phyloP scores from a whole-genome alignment of 2,888 invertebrate genomes.

The Ornithoptera alexandrae region DNA sequence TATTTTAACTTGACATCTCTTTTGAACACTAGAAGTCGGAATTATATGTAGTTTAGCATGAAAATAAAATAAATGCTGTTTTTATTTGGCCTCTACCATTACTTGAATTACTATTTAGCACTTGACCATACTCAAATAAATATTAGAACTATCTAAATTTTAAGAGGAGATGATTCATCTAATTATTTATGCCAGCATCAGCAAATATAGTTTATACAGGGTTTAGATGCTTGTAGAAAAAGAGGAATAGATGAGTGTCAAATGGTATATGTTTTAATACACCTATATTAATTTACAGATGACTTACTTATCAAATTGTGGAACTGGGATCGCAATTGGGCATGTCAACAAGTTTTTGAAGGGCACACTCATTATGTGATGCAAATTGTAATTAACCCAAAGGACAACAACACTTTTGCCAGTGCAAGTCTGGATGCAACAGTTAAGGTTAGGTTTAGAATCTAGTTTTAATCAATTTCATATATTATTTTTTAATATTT shows the following conservation, averaged over 20 bases:
- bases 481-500: not conserved
- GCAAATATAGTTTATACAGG: no score
- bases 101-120: no score
- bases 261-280: no score
- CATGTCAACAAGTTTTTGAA: constrained; percentile 98
- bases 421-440: constrained; percentile 99
- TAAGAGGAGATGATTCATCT: no score
- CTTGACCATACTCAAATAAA: not conserved
- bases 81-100: no score
- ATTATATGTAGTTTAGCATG: not conserved
- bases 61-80: not conserved
- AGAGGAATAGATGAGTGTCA: no score
- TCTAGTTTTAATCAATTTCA: not conserved
- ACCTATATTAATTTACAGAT: constrained; percentile 73
- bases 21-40: not conserved
- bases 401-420: constrained; percentile 99
- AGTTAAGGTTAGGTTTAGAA: constrained; percentile 83
- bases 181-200: no score
- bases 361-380: constrained; percentile 99
- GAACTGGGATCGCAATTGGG: constrained; percentile 99
- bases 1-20: constrained; percentile 32
- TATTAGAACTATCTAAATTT: no score
- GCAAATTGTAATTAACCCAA: constrained; percentile 99
- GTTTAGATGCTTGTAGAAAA: no score
- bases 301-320: constrained; percentile 99